Percentiles rank a stretch among this genome's conserved stretches.
Conservation (phyloP, 2,113 vertebrate genomes). For the Ursus arctos region DNA sequence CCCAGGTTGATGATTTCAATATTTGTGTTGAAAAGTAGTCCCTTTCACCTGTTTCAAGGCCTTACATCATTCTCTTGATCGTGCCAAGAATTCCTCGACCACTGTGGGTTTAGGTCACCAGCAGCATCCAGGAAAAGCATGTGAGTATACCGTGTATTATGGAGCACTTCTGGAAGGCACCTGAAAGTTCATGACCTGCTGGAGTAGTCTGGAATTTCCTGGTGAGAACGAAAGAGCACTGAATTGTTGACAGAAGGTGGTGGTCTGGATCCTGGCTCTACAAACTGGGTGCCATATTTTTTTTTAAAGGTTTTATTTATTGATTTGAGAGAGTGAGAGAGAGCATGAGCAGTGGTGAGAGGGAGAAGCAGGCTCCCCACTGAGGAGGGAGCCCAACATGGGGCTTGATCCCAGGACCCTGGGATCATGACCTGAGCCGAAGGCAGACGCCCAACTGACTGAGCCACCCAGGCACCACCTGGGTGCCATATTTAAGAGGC, state of each 20-base stretch:
- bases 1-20: not conserved
- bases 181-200: not conserved
- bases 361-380: no score
- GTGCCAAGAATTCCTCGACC: not conserved
- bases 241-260: not conserved
- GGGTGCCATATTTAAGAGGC: not conserved
- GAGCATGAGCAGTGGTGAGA: no score
- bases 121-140: not conserved
- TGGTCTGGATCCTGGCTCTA: not conserved
- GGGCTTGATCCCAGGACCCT: no score
- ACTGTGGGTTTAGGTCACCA: not conserved
- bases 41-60: not conserved
- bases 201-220: not conserved
- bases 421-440: not conserved
- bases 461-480: not conserved
- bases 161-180: not conserved
- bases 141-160: not conserved
- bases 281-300: not conserved
- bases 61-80: not conserved
- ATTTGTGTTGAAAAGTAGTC: slow-evolving; percentile 9
- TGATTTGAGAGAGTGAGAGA: no score
- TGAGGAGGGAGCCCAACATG: no score
- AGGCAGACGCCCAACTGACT: not conserved
- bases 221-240: not conserved
- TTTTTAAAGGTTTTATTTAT: no score